Base-by-base conservation (phyloP, 2,797 vertebrate species). In the Halcyon chelicuti region DNA sequence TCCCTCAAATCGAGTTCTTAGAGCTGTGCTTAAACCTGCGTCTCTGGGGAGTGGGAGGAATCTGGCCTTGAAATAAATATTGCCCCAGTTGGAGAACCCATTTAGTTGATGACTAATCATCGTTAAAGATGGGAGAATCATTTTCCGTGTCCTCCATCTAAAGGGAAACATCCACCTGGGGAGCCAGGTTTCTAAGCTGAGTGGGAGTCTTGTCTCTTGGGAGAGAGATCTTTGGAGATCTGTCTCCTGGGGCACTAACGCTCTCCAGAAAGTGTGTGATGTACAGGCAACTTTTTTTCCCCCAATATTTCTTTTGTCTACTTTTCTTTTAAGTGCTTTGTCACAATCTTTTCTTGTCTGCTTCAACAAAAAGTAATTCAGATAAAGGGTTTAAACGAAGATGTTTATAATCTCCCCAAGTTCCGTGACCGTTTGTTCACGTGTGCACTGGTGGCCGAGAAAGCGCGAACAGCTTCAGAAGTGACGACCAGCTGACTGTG, bases 21-120 rank as follows among this genome's bases (percentile, higher is more conserved):
- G 4, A 33, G 35, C 26, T 60, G 33, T 31, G 33, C 54, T 89
- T 86, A 71, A 71, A 61, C 15, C 12, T 28, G 13, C 23, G 10
- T 17, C 13, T 66, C 39, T 1, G 0, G 9, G 10, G 2, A 4
- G 5, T 5, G 5, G 13, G 5, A 21, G 22, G 21, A 49, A 42
- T 39, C 35, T 39, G 28, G 2, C 35, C 58, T 72, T n/a, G 22
- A 73, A 71, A 15, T 51, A 40, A 57, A 57, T 73, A 33, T 62
- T 46, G 21, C 37, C 8, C n/a, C 12, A 22, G 25, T 3, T 63
- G 61, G 44, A 62, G 49, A 54, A 46, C 47, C 14, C 22, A 16
- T 47, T 79, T 63, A 22, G 31, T 37, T 44, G 46, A 31, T 49
- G 31, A 80, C 10, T 58, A 16, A 65, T 26, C 23, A 12, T 21